A percentile compares a stretch with the other conserved stretches of the same genome.
Evolutionary conservation across 2,113 vertebrate species (phyloP).

Genomic region (Eretmochelys imbricata): DNA sequence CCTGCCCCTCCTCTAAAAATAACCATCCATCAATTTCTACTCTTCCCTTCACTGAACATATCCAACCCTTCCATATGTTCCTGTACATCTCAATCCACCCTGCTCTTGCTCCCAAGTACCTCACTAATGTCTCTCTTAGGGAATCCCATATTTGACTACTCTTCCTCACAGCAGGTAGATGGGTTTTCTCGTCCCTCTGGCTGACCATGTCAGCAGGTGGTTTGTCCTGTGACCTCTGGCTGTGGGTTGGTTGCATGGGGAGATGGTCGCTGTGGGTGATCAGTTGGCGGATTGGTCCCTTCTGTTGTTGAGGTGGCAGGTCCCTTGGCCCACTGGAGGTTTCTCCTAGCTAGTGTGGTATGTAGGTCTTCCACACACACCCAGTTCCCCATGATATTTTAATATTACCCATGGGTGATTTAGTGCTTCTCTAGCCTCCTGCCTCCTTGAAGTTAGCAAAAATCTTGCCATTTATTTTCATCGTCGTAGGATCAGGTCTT

Average conservation of each 20-base stretch:
- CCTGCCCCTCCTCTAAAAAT: neutral
- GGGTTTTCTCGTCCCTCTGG: neutral
- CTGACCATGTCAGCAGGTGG: neutral
- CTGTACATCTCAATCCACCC: neutral
- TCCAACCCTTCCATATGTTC: neutral
- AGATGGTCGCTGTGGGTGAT: neutral
- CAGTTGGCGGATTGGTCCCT: neutral
- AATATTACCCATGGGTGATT: neutral
- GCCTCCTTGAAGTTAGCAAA: rapidly evolving
- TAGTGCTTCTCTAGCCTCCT: neutral
- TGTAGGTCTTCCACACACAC: neutral
- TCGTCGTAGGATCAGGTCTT: rapidly evolving
- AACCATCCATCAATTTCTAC: neutral
- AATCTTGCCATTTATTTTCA: neutral
- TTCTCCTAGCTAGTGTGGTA: neutral
- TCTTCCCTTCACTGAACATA: neutral
- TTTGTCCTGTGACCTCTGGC: neutral
- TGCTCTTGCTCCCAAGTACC: neutral
- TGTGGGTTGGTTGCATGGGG: neutral
- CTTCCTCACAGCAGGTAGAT: neutral
- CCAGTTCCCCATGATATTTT: neutral
- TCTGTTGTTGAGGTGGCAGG: neutral
- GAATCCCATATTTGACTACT: no score
- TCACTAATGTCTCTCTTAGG: neutral
- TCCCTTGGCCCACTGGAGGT: neutral